Evolutionary conservation across 2,888 invertebrate species (phyloP).

Genomic region (Podabrus alpinus): DNA sequence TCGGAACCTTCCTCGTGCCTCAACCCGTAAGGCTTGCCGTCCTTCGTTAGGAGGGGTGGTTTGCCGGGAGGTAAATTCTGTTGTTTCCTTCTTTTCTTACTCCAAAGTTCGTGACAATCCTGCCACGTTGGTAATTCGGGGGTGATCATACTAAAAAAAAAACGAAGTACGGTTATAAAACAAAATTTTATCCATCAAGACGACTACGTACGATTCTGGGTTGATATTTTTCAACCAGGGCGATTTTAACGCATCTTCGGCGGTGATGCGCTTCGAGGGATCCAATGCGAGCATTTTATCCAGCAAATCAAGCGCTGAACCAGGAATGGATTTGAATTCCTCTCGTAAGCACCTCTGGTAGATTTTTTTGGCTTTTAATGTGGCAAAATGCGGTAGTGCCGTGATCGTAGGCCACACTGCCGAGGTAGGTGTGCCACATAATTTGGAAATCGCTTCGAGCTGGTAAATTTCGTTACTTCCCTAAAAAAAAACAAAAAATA

Average conservation of each 20-base stretch:
- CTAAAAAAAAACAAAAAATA: conserved; percentile 57
- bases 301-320: conserved; percentile 83
- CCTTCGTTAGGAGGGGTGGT: conserved; percentile 43
- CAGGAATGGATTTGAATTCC: conserved; percentile 91
- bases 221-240: conserved; percentile 91
- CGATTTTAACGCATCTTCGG: conserved; percentile 90
- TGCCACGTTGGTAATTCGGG: conserved; percentile 92
- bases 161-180: neutral
- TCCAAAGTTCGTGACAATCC: conserved; percentile 99
- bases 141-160: conserved; percentile 71
- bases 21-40: conserved; percentile 36
- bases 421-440: conserved; percentile 95
- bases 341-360: conserved; percentile 89
- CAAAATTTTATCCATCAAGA: neutral
- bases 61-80: conserved; percentile 56
- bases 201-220: conserved; percentile 78
- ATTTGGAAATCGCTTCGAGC: conserved; percentile 88
- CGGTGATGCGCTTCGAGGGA: conserved; percentile 90
- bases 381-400: conserved; percentile 88
- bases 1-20: conserved; percentile 58
- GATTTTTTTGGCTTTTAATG: conserved; percentile 87
- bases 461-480: conserved; percentile 93
- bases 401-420: conserved; percentile 97
- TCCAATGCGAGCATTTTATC: conserved; percentile 97
- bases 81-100: conserved; percentile 89